A percentile compares a stretch with the other conserved stretches of the same genome.
phyloP scores from a whole-genome alignment of 1,140 invertebrate species.

The Camponotus vicinus region DNA sequence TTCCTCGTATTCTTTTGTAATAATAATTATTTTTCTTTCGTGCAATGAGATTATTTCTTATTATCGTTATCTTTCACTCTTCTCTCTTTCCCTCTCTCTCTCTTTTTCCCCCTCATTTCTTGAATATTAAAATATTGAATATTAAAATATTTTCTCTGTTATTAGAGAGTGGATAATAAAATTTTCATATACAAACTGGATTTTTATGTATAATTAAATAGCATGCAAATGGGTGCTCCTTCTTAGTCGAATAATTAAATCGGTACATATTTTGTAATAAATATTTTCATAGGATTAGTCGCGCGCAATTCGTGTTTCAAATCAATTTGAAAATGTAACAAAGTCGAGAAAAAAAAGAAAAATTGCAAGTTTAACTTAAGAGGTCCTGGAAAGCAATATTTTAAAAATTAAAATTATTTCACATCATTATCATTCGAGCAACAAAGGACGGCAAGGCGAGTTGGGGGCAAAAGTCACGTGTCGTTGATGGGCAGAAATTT shows the following conservation, averaged over 20 bases:
- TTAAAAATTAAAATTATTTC: slow-evolving; percentile 4
- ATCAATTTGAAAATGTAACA: not conserved
- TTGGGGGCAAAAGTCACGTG: slow-evolving; percentile 44
- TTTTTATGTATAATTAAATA: slow-evolving; percentile 6
- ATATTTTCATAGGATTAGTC: not conserved
- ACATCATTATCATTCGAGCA: not conserved
- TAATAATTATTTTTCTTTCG: slow-evolving; percentile 39
- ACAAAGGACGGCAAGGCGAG: not conserved
- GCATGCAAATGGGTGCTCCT: not conserved
- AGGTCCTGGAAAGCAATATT: not conserved
- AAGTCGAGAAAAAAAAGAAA: not conserved
- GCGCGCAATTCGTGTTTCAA: not conserved
- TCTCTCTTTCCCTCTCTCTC: not conserved
- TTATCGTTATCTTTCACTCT: no score
- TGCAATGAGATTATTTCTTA: not conserved
- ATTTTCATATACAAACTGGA: not conserved
- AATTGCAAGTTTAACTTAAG: not conserved
- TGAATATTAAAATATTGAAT: slow-evolving; percentile 4
- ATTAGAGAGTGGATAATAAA: not conserved
- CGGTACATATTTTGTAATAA: not conserved
- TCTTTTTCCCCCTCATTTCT: not conserved
- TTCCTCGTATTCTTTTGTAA: slow-evolving; percentile 9
- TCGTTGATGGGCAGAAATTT: slow-evolving; percentile 68
- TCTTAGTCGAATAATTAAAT: not conserved
- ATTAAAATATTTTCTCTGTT: not conserved